Evolutionary conservation across 2,797 vertebrate genomes (phyloP).

Genomic region (Echiichthys vipera): DNA sequence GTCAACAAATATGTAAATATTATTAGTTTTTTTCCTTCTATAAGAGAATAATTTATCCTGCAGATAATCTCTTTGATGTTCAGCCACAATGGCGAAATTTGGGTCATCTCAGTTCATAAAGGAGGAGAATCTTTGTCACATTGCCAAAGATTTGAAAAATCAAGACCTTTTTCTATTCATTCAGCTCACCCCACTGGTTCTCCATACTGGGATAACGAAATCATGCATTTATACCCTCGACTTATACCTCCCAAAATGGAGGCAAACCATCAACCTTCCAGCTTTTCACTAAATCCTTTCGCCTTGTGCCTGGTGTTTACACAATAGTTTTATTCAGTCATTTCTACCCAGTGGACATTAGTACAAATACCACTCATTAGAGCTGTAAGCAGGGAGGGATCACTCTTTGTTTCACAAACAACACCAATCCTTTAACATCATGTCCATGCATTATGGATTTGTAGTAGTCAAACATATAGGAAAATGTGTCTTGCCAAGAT

Average conservation of each 20-base stretch:
- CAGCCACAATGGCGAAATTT: slow-evolving; percentile 27
- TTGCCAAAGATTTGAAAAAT: background rate
- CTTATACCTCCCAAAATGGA: background rate
- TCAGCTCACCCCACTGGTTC: background rate
- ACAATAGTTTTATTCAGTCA: slow-evolving; percentile 5
- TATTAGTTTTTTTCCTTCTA: slow-evolving; percentile 20
- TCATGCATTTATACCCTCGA: background rate
- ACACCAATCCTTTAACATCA: slow-evolving; percentile 43
- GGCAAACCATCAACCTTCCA: background rate
- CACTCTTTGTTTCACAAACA: slow-evolving; percentile 46
- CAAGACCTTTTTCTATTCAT: background rate
- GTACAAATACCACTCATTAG: slow-evolving; percentile 32
- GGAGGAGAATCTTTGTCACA: background rate
- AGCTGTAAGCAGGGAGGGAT: slow-evolving; percentile 15
- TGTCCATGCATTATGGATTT: slow-evolving; percentile 68
- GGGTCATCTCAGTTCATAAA: slow-evolving; percentile 25
- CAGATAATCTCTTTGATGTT: slow-evolving; percentile 25
- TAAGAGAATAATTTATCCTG: slow-evolving; percentile 37
- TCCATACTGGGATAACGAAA: background rate
- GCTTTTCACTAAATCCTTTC: background rate
- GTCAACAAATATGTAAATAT: slow-evolving; percentile 30
- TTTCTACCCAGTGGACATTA: slow-evolving; percentile 21
- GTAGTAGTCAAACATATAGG: slow-evolving; percentile 48
- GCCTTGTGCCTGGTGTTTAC: slow-evolving; percentile 21
- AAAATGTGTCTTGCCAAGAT: slow-evolving; percentile 68